These are phyloP conservation scores for Periophthalmodon schlosseri DNA, from an alignment of 2,113 vertebrate species.

Conservation along the genomic window DNA sequence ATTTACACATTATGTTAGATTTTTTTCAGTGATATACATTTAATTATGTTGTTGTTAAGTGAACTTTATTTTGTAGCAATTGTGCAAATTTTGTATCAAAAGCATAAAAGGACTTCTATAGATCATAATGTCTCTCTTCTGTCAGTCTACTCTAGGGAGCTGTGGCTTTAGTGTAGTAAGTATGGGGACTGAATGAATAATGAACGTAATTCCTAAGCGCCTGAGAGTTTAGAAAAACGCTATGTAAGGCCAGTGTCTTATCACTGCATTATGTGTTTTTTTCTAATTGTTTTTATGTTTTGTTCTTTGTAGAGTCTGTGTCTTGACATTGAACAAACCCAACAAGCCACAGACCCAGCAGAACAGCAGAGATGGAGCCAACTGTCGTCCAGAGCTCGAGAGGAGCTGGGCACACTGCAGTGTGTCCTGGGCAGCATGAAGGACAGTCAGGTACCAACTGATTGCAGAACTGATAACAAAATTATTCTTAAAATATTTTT, in stretches of 20 bases:
- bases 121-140: background rate
- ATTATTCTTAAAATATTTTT: background rate
- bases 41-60: background rate
- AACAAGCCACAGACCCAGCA: slow-evolving; percentile 77
- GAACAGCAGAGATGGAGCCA: slow-evolving; percentile 84
- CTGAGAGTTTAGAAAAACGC: too few relatives aligned
- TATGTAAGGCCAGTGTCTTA: too few relatives aligned
- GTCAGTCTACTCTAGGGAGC: background rate
- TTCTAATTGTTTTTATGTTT: background rate
- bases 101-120: background rate
- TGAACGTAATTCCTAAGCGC: background rate
- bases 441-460: slow-evolving; percentile 82
- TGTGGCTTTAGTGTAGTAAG: background rate
- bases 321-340: slow-evolving; percentile 83
- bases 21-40: background rate
- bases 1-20: background rate
- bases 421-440: slow-evolving; percentile 85
- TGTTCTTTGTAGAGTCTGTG: slow-evolving; percentile 71
- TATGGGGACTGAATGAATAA: background rate
- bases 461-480: background rate
- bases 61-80: too few relatives aligned
- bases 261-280: background rate
- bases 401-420: slow-evolving; percentile 83
- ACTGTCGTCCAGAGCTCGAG: slow-evolving; percentile 78
- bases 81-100: background rate